Conservation (phyloP, 1,140 invertebrate species). For the Pantala flavescens region DNA sequence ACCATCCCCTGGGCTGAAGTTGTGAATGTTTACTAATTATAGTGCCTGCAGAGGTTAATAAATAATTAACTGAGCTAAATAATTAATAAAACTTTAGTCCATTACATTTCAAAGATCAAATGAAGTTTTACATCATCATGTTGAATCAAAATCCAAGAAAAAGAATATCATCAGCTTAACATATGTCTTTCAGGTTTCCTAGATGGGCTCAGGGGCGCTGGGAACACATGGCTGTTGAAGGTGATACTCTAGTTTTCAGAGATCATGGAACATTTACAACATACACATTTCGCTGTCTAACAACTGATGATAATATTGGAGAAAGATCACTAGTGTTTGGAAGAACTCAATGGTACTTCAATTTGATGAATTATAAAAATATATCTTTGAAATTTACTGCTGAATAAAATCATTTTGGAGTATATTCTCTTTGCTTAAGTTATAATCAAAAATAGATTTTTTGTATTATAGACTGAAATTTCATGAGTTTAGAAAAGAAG, state of each 20-base stretch:
- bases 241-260: conserved; percentile 49
- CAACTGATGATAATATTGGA: conserved; percentile 32
- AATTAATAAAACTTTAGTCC: no score
- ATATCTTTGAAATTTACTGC: background rate
- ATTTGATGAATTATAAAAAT: background rate
- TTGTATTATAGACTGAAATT: background rate
- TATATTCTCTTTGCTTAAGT: conserved; percentile 18
- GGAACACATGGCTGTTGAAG: conserved; percentile 50
- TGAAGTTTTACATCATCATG: no score
- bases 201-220: conserved; percentile 55
- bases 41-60: no score
- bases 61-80: no score
- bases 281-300: conserved; percentile 48
- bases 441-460: conserved; percentile 19
- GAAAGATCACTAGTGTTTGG: conserved; percentile 41
- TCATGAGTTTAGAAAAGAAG: no score
- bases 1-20: no score
- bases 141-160: no score
- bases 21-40: no score
- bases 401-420: conserved; percentile 6
- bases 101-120: no score
- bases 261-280: conserved; percentile 54
- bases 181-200: conserved; percentile 39
- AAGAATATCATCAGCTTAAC: no score
- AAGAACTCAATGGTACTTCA: conserved; percentile 41